Evolutionary conservation across 2,888 invertebrate genomes (phyloP), one percentile per base, ranked within the genome.

Genomic region (Ganaspis brasiliensis): DNA sequence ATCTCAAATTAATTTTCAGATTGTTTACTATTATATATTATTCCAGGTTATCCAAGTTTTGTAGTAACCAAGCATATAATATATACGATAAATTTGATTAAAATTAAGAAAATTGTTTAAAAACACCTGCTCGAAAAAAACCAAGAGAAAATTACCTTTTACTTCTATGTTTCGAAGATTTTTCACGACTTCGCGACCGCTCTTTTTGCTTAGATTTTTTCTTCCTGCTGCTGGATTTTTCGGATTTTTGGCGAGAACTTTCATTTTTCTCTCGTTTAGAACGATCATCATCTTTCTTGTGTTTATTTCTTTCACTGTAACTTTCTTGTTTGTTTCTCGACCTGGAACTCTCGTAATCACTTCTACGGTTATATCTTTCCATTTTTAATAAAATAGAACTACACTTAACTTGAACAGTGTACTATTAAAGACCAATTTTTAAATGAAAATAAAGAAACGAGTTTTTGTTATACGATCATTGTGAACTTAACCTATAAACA

Each of bases 121-220:
- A n/a, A 45, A 45, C 45, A 45, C 45, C 31, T 31, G 31, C 6
- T 31, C 2, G 1, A 45, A 45, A 45, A 14, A 14, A 45, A 14
- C 1, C 10, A 45, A 14, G 72, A 4, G 79, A 77, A 37, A 81
- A 83, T 10, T 86, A 84, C 21, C 57, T 78, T 72, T 75, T 81
- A n/a, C 37, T 67, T 37, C 37, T 75, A 6, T 63, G 55, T n/a
- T 49, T 45, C 16, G 49, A 61, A 73, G 26, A 16, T 19, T 52
- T 59, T 1, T 61, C 45, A 16, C 52, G 61, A 61, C 61, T 73
- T 6, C 19, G 16, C 0, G 67, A 70, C 31, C 61, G 52, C 8
- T 57, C 21, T 56, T 57, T 61, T 5, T 63, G 31, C 45, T 56
- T 56, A n/a, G 63, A 45, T 75, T 45, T 19, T 35, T 71, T 56